A percentile compares a stretch with the other conserved stretches of the same genome.
phyloP scores from a whole-genome alignment of 2,113 vertebrate species.

The Leptodactylus fuscus region DNA sequence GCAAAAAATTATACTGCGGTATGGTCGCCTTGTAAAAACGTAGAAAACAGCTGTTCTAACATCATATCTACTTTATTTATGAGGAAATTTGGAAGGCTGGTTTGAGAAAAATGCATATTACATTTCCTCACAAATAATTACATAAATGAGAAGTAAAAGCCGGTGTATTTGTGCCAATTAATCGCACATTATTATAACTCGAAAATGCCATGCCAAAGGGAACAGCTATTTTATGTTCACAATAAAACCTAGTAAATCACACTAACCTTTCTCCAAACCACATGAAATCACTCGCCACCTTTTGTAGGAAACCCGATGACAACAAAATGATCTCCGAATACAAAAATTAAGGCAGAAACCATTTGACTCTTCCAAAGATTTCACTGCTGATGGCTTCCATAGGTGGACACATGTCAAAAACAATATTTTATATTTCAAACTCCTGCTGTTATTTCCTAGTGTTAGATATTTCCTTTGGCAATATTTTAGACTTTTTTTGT shows the following conservation, averaged over 20 bases:
- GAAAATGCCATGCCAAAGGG: conserved; percentile 36
- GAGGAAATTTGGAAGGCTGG: not conserved
- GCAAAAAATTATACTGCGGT: not conserved
- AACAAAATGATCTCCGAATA: conserved; percentile 39
- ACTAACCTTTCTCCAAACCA: conserved; percentile 43
- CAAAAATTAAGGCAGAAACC: conserved; percentile 5
- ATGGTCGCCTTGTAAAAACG: not conserved
- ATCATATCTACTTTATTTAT: not conserved
- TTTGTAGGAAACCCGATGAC: conserved; percentile 21
- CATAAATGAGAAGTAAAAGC: conserved; percentile 45
- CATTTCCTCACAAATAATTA: conserved; percentile 39
- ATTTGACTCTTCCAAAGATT: not conserved
- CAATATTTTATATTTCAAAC: not conserved
- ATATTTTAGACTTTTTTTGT: not conserved
- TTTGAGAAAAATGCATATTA: conserved; percentile 16
- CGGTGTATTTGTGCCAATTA: conserved; percentile 11
- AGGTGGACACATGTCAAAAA: not conserved
- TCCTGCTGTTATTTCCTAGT: too few species aligned
- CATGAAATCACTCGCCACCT: conserved; percentile 25
- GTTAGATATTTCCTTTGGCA: not conserved
- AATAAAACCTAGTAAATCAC: conserved; percentile 47
- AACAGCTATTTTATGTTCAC: conserved; percentile 42
- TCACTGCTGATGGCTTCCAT: not conserved
- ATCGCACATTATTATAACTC: conserved; percentile 37
- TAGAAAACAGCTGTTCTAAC: conserved; percentile 2